These are phyloP conservation scores for Malurus alboscapulatus DNA, from an alignment of 2,113 vertebrate species.

Conservation along the genomic window DNA sequence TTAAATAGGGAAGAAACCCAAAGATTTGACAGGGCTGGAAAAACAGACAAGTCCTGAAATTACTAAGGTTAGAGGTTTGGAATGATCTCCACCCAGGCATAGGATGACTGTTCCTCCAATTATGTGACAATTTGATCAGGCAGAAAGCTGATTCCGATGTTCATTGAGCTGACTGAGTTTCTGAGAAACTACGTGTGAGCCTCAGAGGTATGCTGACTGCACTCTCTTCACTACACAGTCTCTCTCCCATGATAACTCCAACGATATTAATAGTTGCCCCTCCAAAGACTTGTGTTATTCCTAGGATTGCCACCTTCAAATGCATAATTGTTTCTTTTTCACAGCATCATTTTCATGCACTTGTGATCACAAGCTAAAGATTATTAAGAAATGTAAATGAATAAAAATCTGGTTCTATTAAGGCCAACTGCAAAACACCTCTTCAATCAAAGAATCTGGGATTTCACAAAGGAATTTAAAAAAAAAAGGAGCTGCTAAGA, in stretches of 20 bases:
- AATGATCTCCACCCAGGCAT: not conserved
- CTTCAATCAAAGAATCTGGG: not conserved
- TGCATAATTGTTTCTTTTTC: not conserved
- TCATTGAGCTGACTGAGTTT: not conserved
- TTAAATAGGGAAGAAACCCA: not conserved
- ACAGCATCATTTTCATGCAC: not conserved
- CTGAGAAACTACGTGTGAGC: not conserved
- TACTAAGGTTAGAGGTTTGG: not conserved
- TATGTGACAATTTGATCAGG: not conserved
- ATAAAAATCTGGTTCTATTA: not conserved
- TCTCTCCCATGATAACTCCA: not conserved
- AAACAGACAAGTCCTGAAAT: not conserved
- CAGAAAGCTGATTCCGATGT: not conserved
- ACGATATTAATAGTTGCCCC: not conserved
- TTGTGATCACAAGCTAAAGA: not conserved
- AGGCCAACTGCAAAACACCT: not conserved
- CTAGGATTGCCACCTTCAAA: not conserved
- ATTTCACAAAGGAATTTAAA: not conserved
- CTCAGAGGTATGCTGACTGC: not conserved
- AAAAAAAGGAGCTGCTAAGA: not conserved
- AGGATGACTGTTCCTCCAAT: not conserved
- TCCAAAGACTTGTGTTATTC: not conserved
- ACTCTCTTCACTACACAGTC: not conserved
- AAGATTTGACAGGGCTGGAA: not conserved
- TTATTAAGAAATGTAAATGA: not conserved